Percentiles rank a stretch among this genome's conserved stretches.
Conservation (phyloP, 2,888 invertebrate species). For the Hecatera dysodea region DNA sequence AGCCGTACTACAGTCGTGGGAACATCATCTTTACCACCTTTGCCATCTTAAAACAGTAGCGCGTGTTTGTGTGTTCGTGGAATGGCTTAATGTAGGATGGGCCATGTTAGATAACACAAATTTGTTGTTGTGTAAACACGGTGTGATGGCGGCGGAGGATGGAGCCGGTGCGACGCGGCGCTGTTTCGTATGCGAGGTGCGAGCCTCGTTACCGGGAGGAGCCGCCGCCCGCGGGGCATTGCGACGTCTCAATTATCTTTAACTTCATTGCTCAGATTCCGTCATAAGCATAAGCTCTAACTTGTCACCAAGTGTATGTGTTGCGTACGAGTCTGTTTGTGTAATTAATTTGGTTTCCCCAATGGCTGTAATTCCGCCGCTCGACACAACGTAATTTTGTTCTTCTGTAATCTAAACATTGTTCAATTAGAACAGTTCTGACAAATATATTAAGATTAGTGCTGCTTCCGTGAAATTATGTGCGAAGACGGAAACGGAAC, state of each 20-base stretch:
- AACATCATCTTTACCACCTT: constrained; percentile 29
- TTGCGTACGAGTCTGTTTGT: constrained; percentile 72
- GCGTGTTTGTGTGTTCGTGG: constrained; percentile 32
- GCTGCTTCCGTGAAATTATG: constrained; percentile 36
- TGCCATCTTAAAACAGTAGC: constrained; percentile 13
- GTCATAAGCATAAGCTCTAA: constrained; percentile 79
- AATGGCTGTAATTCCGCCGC: constrained; percentile 69
- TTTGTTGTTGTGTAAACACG: constrained; percentile 75
- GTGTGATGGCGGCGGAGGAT: constrained; percentile 21
- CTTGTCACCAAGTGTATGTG: constrained; percentile 69
- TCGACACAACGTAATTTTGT: constrained; percentile 71
- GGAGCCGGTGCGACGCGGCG: constrained; percentile 52
- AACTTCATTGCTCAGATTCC: constrained; percentile 83
- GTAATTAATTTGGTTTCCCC: constrained; percentile 78
- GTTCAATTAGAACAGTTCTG: constrained; percentile 62
- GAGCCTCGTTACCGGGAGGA: constrained; percentile 79
- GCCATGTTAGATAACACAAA: constrained; percentile 64
- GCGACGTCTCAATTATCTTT: constrained; percentile 86
- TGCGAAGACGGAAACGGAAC: constrained; percentile 10
- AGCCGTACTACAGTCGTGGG: background rate
- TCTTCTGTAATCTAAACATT: constrained; percentile 69
- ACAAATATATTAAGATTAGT: constrained; percentile 58
- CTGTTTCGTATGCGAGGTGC: constrained; percentile 81
- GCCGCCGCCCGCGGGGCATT: constrained; percentile 78
- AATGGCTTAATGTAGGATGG: constrained; percentile 48